Percentiles rank a stretch among this genome's conserved stretches.
Evolutionary conservation across 1,140 invertebrate genomes (phyloP).

Genomic region (Ceratina australensis): DNA sequence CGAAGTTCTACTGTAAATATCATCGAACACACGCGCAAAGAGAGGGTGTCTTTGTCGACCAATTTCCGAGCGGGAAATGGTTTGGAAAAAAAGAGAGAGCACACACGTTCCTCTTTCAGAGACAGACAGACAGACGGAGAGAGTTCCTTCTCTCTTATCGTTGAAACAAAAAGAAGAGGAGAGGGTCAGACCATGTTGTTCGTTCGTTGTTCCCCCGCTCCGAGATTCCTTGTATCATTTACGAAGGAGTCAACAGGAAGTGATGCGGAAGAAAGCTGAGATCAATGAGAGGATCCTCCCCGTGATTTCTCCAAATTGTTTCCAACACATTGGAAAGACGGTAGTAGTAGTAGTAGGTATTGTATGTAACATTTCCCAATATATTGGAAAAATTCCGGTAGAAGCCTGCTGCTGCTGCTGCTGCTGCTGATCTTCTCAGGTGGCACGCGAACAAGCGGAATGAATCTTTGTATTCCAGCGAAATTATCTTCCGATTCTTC

Average conservation of each 20-base stretch:
- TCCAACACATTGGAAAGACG: too few species aligned
- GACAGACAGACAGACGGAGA: too few species aligned
- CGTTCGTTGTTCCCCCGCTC: constrained; percentile 50
- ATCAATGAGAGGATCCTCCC: constrained; percentile 56
- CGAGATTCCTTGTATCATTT: constrained; percentile 16
- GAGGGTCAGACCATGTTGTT: constrained; percentile 26
- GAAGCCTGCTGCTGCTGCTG: too few species aligned
- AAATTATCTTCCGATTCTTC: too few species aligned
- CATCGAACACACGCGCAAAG: neutral
- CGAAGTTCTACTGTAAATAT: neutral
- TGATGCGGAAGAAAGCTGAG: constrained; percentile 51
- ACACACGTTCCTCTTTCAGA: constrained; percentile 27
- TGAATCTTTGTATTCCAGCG: too few species aligned
- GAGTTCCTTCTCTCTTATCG: constrained; percentile 52
- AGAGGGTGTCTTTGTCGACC: neutral
- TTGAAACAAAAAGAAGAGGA: constrained; percentile 9
- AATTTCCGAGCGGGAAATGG: neutral
- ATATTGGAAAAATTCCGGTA: too few species aligned
- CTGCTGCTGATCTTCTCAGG: too few species aligned
- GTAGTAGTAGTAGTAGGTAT: too few species aligned
- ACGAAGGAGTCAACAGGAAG: constrained; percentile 14
- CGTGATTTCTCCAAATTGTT: too few species aligned
- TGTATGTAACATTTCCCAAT: too few species aligned
- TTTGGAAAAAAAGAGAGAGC: constrained; percentile 55
- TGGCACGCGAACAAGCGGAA: too few species aligned